These are phyloP conservation scores for Nerophis ophidion DNA, from an alignment of 2,113 vertebrate species.

Conservation along the genomic window DNA sequence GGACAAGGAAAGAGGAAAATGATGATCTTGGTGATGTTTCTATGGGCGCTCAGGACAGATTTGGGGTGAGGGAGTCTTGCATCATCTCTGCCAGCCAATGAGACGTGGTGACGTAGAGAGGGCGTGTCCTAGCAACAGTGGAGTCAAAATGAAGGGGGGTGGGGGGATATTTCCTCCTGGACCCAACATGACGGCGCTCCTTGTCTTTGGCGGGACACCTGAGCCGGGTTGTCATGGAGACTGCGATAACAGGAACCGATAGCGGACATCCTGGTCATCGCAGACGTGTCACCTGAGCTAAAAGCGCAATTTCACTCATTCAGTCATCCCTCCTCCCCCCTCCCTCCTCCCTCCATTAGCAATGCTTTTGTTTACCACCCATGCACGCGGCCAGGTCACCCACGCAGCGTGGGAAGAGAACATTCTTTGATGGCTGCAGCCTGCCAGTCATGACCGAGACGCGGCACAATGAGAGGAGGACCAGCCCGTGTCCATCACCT, in stretches of 20 bases:
- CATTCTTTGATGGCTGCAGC: too few relatives aligned
- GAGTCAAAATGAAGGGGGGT: conserved; percentile 49
- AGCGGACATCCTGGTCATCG: neutral
- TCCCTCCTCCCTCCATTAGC: conserved; percentile 29
- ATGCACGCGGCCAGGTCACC: conserved; percentile 28
- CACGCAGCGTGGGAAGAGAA: conserved; percentile 13
- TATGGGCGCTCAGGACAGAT: conserved; percentile 71
- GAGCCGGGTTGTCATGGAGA: neutral
- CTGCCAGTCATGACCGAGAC: conserved; percentile 10
- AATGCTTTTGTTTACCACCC: conserved; percentile 53
- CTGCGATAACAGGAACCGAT: neutral
- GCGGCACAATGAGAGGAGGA: conserved; percentile 62
- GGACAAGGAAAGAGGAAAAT: conserved; percentile 54
- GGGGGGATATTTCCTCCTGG: neutral
- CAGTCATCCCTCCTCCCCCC: conserved; percentile 53
- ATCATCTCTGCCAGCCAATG: conserved; percentile 73
- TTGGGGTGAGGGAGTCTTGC: conserved; percentile 73
- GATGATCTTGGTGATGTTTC: conserved; percentile 63
- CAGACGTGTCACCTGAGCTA: too few relatives aligned
- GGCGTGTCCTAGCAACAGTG: conserved; percentile 82
- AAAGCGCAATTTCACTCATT: neutral
- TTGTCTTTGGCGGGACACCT: neutral
- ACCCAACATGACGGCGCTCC: too few relatives aligned
- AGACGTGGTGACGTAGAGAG: conserved; percentile 70
- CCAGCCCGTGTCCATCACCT: conserved; percentile 32